These are phyloP conservation scores for Deladenus siricidicola DNA, from an alignment of 2,888 invertebrate genomes.

Conservation along the genomic window DNA sequence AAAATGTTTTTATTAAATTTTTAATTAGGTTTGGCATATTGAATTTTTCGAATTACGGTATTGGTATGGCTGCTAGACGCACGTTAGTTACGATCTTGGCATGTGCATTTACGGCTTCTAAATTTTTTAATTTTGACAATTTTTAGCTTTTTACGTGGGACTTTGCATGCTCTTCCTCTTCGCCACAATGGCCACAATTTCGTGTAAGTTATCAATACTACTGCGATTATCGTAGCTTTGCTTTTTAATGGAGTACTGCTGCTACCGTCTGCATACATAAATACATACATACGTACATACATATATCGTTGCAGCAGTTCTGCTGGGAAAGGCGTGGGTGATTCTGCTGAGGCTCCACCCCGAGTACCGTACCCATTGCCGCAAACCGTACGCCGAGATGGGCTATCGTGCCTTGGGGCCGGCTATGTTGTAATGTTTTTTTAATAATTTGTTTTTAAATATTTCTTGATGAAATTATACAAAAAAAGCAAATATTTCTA, in stretches of 20 bases:
- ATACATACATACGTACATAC: constrained; percentile 2
- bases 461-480: too few species aligned
- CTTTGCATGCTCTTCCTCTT: neutral
- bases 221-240: neutral
- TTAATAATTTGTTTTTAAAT: too few species aligned
- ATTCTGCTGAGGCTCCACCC: constrained; percentile 17
- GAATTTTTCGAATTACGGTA: too few species aligned
- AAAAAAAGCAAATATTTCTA: too few species aligned
- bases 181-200: neutral
- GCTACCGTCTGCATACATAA: neutral
- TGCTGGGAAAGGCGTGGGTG: constrained; percentile 18
- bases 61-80: too few species aligned
- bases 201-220: neutral
- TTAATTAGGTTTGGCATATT: too few species aligned
- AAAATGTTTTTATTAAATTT: too few species aligned
- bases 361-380: constrained; percentile 17
- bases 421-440: constrained; percentile 22
- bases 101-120: too few species aligned
- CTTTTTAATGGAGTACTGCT: neutral
- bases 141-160: neutral
- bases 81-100: too few species aligned
- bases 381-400: constrained; percentile 48
- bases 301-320: constrained; percentile 13
- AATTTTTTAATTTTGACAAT: too few species aligned
- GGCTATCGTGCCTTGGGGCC: constrained; percentile 36